Percentiles rank a stretch among this genome's conserved stretches.
These are phyloP conservation scores for Monochamus alternatus DNA, from an alignment of 2,888 invertebrate species.

Conservation along the genomic window DNA sequence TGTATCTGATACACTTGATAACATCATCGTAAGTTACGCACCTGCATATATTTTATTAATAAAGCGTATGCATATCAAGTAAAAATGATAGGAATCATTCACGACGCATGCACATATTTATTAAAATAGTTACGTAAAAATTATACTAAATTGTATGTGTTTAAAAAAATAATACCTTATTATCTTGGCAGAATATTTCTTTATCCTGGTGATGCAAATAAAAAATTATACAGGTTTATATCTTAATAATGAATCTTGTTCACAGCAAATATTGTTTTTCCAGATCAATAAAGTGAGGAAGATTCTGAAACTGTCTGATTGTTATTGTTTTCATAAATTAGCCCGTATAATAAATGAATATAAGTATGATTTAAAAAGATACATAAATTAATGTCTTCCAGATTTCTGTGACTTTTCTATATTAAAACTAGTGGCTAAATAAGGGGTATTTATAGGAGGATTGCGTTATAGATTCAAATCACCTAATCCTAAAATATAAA, in stretches of 20 bases:
- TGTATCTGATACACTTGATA: not conserved
- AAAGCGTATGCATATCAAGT: not conserved
- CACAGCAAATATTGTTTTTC: slow-evolving; percentile 37
- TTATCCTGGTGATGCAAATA: slow-evolving; percentile 44
- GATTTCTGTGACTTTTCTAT: no score
- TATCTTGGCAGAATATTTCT: slow-evolving; percentile 30
- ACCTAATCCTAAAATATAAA: no score
- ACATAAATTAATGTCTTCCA: no score
- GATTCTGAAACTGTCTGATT: slow-evolving; percentile 25
- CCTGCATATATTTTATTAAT: slow-evolving; percentile 19
- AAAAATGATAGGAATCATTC: slow-evolving; percentile 13
- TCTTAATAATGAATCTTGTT: slow-evolving; percentile 44
- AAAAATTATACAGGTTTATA: slow-evolving; percentile 48
- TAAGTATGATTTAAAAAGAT: no score
- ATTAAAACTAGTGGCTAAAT: no score
- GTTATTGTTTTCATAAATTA: no score
- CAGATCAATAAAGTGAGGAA: slow-evolving; percentile 31
- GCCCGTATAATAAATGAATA: no score
- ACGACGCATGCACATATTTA: not conserved
- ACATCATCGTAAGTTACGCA: slow-evolving; percentile 6
- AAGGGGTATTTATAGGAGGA: no score
- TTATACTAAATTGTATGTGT: slow-evolving; percentile 41
- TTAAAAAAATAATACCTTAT: slow-evolving; percentile 45
- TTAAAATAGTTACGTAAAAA: slow-evolving; percentile 42
- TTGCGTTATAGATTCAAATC: no score